Percentiles rank a stretch among this genome's conserved stretches.
Evolutionary conservation across 2,888 invertebrate genomes (phyloP).

Genomic region (Troides oblongomaculatus): DNA sequence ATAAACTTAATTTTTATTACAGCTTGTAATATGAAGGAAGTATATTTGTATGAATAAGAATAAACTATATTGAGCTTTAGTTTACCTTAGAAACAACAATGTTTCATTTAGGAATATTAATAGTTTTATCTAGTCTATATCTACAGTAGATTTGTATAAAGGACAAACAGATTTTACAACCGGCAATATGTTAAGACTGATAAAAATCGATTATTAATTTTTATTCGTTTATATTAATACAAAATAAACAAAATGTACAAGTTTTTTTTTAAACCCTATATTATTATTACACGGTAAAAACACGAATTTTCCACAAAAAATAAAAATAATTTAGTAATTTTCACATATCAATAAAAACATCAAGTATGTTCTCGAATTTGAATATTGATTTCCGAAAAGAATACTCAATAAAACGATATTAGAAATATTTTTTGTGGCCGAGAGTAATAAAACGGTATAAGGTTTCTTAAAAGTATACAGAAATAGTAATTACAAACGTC

Average conservation of each 20-base stretch:
- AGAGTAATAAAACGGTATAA: no score
- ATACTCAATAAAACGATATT: no score
- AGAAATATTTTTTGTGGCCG: no score
- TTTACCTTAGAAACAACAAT: slow-evolving; percentile 8
- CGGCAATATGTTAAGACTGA: slow-evolving; percentile 37
- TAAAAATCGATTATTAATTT: slow-evolving; percentile 30
- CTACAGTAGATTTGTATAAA: slow-evolving; percentile 23
- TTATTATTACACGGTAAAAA: background rate
- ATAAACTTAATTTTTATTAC: no score
- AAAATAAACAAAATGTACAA: slow-evolving; percentile 7
- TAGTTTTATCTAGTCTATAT: slow-evolving; percentile 26
- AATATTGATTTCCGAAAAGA: no score
- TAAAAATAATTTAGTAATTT: background rate
- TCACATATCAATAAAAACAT: background rate
- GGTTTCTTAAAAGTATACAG: no score
- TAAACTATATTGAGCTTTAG: background rate
- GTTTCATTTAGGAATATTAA: slow-evolving; percentile 18
- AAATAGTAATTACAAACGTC: no score
- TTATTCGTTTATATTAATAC: slow-evolving; percentile 10
- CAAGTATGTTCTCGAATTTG: no score
- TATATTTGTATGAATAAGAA: no score
- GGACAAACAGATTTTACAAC: slow-evolving; percentile 24
- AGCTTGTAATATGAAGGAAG: no score
- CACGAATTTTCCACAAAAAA: background rate
- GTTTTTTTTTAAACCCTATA: slow-evolving; percentile 28